Evolutionary conservation across 2,113 vertebrate species (phyloP), one percentile per base, ranked within the genome.

Genomic region (Gymnarchus niloticus): DNA sequence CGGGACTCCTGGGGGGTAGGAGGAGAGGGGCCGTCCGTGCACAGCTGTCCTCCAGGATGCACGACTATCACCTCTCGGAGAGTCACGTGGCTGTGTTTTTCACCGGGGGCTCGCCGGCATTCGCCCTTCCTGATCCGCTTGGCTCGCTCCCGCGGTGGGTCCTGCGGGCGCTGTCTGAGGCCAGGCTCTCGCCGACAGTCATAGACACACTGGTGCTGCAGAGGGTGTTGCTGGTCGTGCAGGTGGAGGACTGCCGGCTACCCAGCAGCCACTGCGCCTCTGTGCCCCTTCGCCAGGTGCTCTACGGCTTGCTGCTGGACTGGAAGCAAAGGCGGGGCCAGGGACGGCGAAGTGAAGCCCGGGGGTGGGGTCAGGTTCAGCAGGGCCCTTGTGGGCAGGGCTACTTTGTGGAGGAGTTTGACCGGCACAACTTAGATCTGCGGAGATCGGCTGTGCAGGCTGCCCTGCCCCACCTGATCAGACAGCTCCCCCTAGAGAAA

Each of bases 211-310:
- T 97, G 83, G 88, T 97, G 0, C 93, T 96, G 51, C 93, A 77
- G 52, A 94, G 94, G 80, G 95, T 93, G n/a, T 88, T 99, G 86
- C 95, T 99, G 8, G 91, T 93, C 0, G 92, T 93, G 0, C 98
- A 99, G 86, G 98, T 99, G 85, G 98, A 99, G 91, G 95, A 98
- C 89, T 94, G 94, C 90, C 94, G 91, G 88, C 92, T 89, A 19
- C 85, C 94, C 21, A 97, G 95, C 49, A 96, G 96, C 56, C 95
- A 99, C 28, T 83, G 86, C 10, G 17, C 92, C 0, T 92, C 97
- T 9, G 85, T 90, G 89, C 89, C 93, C 82, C 94, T 99, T 87
- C 96, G 98, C 0, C 95, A 94, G 28, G 89, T 92, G 19, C 91
- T 98, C 56, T 99, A 99, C 21, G 94, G 96, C 28, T 92, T 99